Evolutionary conservation across 2,113 vertebrate genomes (phyloP).

Genomic region (Acrocephalus arundinaceus): DNA sequence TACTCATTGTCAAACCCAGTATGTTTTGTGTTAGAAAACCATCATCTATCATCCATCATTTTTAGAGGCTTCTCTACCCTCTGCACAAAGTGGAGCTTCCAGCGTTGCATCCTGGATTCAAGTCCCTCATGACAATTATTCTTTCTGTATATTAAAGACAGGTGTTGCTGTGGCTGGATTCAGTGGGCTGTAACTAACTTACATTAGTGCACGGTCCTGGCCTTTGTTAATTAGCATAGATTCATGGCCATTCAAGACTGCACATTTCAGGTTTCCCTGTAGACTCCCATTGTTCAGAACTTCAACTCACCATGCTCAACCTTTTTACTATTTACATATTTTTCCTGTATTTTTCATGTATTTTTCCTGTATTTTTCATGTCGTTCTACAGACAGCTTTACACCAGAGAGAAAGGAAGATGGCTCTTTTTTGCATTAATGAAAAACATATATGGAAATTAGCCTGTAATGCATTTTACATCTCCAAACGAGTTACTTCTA

Average conservation of each 20-base stretch:
- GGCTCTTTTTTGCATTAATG: neutral
- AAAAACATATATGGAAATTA: neutral
- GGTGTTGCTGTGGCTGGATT: slow-evolving; percentile 49
- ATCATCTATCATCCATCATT: slow-evolving; percentile 55
- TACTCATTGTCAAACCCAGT: slow-evolving; percentile 48
- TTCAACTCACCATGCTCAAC: neutral
- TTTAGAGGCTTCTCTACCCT: slow-evolving; percentile 40
- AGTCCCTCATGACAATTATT: slow-evolving; percentile 51
- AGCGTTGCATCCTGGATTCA: slow-evolving; percentile 13
- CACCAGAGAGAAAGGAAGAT: neutral
- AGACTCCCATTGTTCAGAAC: neutral
- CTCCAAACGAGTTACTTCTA: neutral
- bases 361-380: neutral
- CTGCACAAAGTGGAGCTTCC: slow-evolving; percentile 36
- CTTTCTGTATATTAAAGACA: slow-evolving; percentile 57
- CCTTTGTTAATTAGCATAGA: neutral
- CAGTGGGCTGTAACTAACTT: slow-evolving; percentile 17
- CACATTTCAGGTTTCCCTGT: neutral
- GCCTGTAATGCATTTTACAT: neutral
- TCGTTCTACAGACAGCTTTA: neutral
- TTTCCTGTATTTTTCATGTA: neutral
- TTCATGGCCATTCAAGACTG: neutral
- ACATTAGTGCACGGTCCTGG: neutral
- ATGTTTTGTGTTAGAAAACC: slow-evolving; percentile 56
- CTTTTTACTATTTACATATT: neutral